Evolutionary conservation across 2,797 vertebrate genomes (phyloP).

Genomic region (Poeciliopsis paucimaculata): DNA sequence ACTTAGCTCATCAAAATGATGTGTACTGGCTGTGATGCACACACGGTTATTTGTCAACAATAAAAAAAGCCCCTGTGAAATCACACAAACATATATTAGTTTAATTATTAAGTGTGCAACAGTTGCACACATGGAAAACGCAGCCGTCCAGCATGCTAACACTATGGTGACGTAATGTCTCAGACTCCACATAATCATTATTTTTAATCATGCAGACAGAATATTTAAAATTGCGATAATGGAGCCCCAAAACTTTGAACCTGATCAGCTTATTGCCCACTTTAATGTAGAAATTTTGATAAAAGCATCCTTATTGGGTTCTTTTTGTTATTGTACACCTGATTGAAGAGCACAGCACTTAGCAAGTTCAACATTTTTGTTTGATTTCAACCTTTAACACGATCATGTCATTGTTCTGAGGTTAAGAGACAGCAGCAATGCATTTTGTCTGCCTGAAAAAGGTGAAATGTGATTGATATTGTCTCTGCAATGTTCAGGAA

Average conservation of each 20-base stretch:
- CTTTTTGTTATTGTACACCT: not conserved
- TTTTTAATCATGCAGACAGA: not conserved
- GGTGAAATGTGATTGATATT: not conserved
- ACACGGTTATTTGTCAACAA: too few relatives aligned
- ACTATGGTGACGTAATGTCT: not conserved
- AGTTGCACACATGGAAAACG: not conserved
- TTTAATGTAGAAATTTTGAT: not conserved
- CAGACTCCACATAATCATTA: not conserved
- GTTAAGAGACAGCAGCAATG: not conserved
- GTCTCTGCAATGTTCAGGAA: not conserved
- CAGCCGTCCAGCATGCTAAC: not conserved
- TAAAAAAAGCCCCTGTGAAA: too few relatives aligned
- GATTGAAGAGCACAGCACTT: not conserved
- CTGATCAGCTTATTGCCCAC: not conserved
- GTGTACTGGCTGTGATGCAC: not conserved
- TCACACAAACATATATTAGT: too few relatives aligned
- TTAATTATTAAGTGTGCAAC: too few relatives aligned
- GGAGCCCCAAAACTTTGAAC: not conserved
- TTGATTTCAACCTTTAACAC: not conserved
- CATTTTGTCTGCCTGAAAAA: not conserved
- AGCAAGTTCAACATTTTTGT: not conserved
- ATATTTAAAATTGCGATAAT: not conserved
- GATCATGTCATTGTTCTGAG: not conserved
- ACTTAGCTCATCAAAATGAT: not conserved
- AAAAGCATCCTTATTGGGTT: not conserved